Evolutionary conservation across 2,113 vertebrate genomes (phyloP), one percentile per base, ranked within the genome.

Genomic region (Rafetus swinhoei): DNA sequence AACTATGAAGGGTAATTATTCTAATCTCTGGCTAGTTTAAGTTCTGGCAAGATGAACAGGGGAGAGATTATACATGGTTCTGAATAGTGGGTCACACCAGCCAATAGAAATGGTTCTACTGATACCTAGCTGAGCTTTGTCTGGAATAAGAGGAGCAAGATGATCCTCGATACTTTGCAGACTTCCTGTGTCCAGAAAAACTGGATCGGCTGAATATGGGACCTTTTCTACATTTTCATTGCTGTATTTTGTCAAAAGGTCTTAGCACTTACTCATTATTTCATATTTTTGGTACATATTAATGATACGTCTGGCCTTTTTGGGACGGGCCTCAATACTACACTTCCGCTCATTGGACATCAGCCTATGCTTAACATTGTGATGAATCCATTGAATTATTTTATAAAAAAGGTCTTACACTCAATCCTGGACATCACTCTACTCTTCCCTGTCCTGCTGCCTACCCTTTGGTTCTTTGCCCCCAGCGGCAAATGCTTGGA

Each of bases 1-100:
- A 90, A 82, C 91, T 91, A 91, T 0, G 11, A 95, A 87, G 85
- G 92, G 93, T 97, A 95, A 94, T 97, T 97, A 95, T 95, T 93
- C 88, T 96, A 79, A 94, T 25, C 56, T 96, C 79, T 69, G 81
- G 53, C 86, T 96, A 83, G 45, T 93, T 95, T 93, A 94, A 16
- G 83, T 87, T 89, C 93, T 96, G 93, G 83, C 88, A 83, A 84
- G 93, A 91, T 92, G 89, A 93, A 50, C 91, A 76, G 79, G 83
- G 94, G 90, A 88, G 81, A 89, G 83, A 90, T 81, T 86, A 80
- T 82, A 93, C 85, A 86, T 90, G 83, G 91, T 93, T 84, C 89
- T 92, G 84, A 95, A 93, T 59, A 53, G 91, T 65, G 84, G 55
- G 45, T 59, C 0, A 0, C 88, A 84, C 32, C 35, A 84, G 79